phyloP scores from a whole-genome alignment of 2,113 vertebrate genomes.

The Centropristis striata region DNA sequence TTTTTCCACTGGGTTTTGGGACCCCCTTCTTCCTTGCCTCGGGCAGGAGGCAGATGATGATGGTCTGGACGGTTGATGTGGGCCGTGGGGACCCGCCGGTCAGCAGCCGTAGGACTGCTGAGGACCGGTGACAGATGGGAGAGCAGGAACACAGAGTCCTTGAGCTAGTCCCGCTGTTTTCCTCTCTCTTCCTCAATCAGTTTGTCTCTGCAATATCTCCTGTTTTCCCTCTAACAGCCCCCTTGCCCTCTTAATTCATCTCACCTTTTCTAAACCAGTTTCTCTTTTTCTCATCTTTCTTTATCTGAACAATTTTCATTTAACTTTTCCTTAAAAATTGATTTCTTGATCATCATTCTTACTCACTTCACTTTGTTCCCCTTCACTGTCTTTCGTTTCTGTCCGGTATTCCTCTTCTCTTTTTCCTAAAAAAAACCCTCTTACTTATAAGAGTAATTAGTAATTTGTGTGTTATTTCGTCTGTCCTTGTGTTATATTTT shows the following conservation, averaged over 20 bases:
- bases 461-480: neutral
- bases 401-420: neutral
- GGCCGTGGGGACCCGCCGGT: slow-evolving; percentile 20
- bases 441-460: too few species aligned
- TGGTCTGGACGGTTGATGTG: slow-evolving; percentile 8
- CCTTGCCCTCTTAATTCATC: neutral
- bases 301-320: neutral
- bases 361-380: neutral
- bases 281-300: neutral
- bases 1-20: slow-evolving; percentile 11
- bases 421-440: neutral
- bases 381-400: slow-evolving; percentile 5
- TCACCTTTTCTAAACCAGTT: neutral
- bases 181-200: slow-evolving; percentile 23
- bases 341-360: neutral
- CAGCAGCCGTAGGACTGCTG: slow-evolving; percentile 58
- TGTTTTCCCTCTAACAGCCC: neutral
- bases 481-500: neutral
- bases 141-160: slow-evolving; percentile 76
- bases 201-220: slow-evolving; percentile 5
- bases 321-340: neutral
- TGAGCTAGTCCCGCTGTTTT: slow-evolving; percentile 66
- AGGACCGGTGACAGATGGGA: slow-evolving; percentile 78
- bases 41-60: slow-evolving; percentile 46
- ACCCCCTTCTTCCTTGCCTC: neutral